Conservation (phyloP, 35 echinoderm and acorn worm genomes). For the Acanthaster planci region DNA sequence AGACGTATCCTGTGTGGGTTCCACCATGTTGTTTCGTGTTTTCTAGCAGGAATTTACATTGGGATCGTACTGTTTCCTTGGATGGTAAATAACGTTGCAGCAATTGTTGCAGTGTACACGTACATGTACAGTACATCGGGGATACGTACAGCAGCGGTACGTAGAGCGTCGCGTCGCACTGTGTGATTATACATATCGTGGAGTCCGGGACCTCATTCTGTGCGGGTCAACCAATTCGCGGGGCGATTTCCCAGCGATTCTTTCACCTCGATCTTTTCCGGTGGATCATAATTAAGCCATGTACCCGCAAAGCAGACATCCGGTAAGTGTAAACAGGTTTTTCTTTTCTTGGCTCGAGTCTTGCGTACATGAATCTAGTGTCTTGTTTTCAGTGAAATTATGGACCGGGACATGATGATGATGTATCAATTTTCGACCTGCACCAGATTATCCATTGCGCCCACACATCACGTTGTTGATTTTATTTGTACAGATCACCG, state of each 20-base stretch:
- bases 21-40: conserved; percentile 14
- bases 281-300: conserved; percentile 66
- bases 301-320: conserved; percentile 90
- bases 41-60: conserved; percentile 29
- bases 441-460: too few relatives aligned
- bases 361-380: neutral
- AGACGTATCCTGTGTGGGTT: neutral
- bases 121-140: too few relatives aligned
- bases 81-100: conserved; percentile 20
- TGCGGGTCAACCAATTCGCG: neutral
- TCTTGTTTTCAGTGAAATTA: neutral
- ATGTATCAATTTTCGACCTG: too few relatives aligned
- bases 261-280: neutral
- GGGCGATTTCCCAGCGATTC: conserved; percentile 8
- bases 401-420: too few relatives aligned
- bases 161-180: too few relatives aligned
- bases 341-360: neutral
- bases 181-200: too few relatives aligned
- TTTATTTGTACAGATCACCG: too few relatives aligned
- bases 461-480: too few relatives aligned
- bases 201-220: too few relatives aligned
- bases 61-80: conserved; percentile 15
- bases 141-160: too few relatives aligned
- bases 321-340: conserved; percentile 68
- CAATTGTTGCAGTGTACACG: conserved; percentile 9